Evolutionary conservation across 1,140 invertebrate genomes (phyloP).

Genomic region (Drosophila jambulina): DNA sequence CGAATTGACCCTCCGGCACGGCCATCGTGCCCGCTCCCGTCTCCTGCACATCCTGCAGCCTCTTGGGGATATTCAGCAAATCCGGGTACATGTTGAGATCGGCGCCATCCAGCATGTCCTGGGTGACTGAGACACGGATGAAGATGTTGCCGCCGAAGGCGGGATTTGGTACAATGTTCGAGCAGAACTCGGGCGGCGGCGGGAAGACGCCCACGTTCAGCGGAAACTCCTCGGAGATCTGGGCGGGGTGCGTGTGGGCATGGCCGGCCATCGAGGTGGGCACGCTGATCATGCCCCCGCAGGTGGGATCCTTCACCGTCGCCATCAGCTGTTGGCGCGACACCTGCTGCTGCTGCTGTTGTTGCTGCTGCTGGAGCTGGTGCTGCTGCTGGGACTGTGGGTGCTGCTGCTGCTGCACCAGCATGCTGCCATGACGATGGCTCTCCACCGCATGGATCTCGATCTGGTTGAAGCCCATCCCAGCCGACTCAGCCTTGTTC

Average conservation of each 20-base stretch:
- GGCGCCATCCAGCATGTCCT: slow-evolving; percentile 87
- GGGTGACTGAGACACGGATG: slow-evolving; percentile 90
- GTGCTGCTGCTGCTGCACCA: slow-evolving; percentile 48
- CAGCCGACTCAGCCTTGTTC: slow-evolving; percentile 80
- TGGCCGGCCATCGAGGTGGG: slow-evolving; percentile 78
- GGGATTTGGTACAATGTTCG: slow-evolving; percentile 86
- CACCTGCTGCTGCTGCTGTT: slow-evolving; percentile 50
- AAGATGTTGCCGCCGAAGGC: slow-evolving; percentile 90
- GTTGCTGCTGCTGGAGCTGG: slow-evolving; percentile 34
- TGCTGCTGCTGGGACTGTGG: slow-evolving; percentile 45
- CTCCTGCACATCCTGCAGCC: slow-evolving; percentile 85
- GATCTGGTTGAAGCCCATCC: slow-evolving; percentile 87
- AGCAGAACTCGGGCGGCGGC: slow-evolving; percentile 89
- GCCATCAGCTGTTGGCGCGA: slow-evolving; percentile 68
- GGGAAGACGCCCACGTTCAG: slow-evolving; percentile 87
- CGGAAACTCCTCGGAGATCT: slow-evolving; percentile 81
- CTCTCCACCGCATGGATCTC: slow-evolving; percentile 91
- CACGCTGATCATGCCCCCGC: slow-evolving; percentile 78
- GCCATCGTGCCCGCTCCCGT: slow-evolving; percentile 57
- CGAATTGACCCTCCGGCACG: slow-evolving; percentile 85
- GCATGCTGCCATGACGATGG: slow-evolving; percentile 61
- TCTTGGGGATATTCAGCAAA: slow-evolving; percentile 89
- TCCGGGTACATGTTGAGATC: slow-evolving; percentile 91
- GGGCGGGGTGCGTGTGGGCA: slow-evolving; percentile 56
- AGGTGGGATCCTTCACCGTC: slow-evolving; percentile 76